Base-by-base conservation (phyloP, 2,797 vertebrate species). In the Melopsittacus undulatus region DNA sequence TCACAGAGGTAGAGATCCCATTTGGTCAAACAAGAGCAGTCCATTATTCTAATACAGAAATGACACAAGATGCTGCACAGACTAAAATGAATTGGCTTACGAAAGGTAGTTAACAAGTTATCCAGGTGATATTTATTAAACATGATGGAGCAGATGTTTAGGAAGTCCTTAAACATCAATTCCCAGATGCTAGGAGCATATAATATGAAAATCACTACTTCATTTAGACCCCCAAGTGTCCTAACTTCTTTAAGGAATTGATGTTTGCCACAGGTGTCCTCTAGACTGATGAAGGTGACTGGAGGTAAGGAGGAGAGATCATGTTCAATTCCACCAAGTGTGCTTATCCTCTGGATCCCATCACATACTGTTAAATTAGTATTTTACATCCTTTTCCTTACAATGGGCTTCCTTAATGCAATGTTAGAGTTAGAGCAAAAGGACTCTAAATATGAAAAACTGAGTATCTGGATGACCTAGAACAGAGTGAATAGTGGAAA, bases 91-190 rank as follows among this genome's bases (percentile, higher is more conserved):
- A 88, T 52, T 70, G 36, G n/a, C 29, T 77, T 26, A 59, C 63
- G 51, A 68, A 77, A 13, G 21, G 61, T 19, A 56, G 23, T 76
- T 74, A 89, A 48, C 38, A 74, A 69, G 10, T 89, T 87, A 84
- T 90, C 43, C 67, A 89, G 38, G 51, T 84, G 83, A 15, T 54
- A 79, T 63, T 93, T 77, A 95, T 30, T 87, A 68, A 93, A 79
- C 20, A 43, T 3, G 6, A 79, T 30, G 36, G 70, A 93, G 32
- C 70, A 96, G 78, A 72, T 87, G 74, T 89, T 90, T 45, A 69
- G 57, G 24, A 81, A 92, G 61, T n/a, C 74, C 81, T 84, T 75
- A 75, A 86, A 75, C 59, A 81, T n/a, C 29, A 74, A 38, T n/a
- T 62, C 45, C 81, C 62, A 93, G 42, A 78, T 90, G 66, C 49